Conservation (phyloP, 2,888 invertebrate species). For the Elysia crispata region DNA sequence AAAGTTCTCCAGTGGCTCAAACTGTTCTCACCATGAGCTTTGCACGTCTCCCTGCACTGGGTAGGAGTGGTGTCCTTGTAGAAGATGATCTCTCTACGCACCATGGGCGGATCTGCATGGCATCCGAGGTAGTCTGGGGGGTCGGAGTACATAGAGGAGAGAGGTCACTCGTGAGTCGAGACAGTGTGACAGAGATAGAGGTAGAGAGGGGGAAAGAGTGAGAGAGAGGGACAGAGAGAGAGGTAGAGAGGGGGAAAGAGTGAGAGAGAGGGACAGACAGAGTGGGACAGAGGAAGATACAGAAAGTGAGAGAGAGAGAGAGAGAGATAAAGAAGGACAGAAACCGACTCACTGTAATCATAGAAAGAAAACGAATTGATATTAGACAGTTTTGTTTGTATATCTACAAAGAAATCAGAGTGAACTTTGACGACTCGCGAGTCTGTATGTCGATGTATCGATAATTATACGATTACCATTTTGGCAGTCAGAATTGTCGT, state of each 20-base stretch:
- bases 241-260: neutral
- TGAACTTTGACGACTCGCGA: no score
- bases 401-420: no score
- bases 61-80: neutral
- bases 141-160: neutral
- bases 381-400: no score
- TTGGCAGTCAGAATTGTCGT: no score
- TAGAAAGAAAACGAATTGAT: no score
- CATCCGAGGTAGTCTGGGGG: constrained; percentile 20
- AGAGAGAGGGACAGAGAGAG: neutral
- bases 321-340: neutral
- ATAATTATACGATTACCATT: no score
- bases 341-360: neutral
- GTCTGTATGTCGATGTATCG: no score
- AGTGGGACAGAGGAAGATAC: neutral
- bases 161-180: no score
- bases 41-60: constrained; percentile 28
- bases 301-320: no score
- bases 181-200: neutral
- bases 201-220: neutral
- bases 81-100: neutral
- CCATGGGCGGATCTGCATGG: neutral
- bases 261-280: neutral
- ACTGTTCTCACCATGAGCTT: neutral
- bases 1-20: no score